phyloP scores from a whole-genome alignment of 2,113 vertebrate species.

The Ctenodactylus gundi region DNA sequence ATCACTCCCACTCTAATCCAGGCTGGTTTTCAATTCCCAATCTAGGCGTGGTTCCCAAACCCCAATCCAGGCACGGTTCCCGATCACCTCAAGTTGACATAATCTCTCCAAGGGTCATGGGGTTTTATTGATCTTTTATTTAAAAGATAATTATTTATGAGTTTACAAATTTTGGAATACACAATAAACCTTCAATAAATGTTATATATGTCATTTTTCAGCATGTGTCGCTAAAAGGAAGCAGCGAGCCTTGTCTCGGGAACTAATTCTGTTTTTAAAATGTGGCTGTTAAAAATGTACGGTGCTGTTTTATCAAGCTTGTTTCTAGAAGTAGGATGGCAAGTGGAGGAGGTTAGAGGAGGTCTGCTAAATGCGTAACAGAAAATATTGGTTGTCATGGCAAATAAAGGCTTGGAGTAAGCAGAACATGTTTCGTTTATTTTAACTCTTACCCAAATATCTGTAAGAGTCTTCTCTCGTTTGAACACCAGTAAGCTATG shows the following conservation, averaged over 20 bases:
- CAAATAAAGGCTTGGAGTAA: slow-evolving; percentile 59
- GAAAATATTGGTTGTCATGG: slow-evolving; percentile 73
- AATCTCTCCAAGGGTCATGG: too few relatives aligned
- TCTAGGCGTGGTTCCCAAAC: too few relatives aligned
- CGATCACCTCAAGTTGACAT: too few relatives aligned
- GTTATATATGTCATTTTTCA: neutral
- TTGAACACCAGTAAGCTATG: slow-evolving; percentile 39
- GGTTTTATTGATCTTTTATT: too few relatives aligned
- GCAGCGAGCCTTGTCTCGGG: neutral
- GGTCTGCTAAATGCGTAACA: slow-evolving; percentile 27
- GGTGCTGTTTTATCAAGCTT: neutral
- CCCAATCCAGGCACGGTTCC: too few relatives aligned
- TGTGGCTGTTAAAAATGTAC: slow-evolving; percentile 15
- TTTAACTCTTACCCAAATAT: slow-evolving; percentile 56
- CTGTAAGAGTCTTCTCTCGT: slow-evolving; percentile 27
- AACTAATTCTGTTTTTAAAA: slow-evolving; percentile 24
- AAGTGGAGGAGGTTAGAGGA: slow-evolving; percentile 66
- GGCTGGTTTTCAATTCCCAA: too few relatives aligned
- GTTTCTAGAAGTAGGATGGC: slow-evolving; percentile 52
- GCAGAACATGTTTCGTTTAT: slow-evolving; percentile 54
- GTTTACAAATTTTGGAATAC: neutral
- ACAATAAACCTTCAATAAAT: neutral
- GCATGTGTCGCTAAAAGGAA: neutral
- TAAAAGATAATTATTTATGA: neutral
- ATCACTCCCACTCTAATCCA: too few relatives aligned